Percentiles rank a stretch among this genome's conserved stretches.
Evolutionary conservation across 1,140 invertebrate species (phyloP).

Genomic region (Amphibalanus amphitrite): DNA sequence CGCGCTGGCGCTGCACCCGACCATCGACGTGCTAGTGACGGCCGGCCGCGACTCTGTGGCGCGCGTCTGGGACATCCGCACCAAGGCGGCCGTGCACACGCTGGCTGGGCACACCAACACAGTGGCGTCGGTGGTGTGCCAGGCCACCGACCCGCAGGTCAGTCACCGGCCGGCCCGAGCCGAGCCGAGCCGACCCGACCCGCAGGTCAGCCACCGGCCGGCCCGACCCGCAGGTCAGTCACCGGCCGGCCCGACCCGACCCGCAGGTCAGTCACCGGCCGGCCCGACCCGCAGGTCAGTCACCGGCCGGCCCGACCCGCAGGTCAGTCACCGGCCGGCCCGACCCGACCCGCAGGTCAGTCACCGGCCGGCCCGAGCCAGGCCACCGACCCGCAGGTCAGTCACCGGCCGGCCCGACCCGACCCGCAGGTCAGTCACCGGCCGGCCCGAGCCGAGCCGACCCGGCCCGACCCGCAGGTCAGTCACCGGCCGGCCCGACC

Average conservation of each 20-base stretch:
- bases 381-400: conserved; percentile 75
- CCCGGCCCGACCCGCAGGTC: too few relatives aligned
- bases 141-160: conserved; percentile 83
- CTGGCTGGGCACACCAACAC: conserved; percentile 90
- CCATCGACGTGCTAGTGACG: conserved; percentile 84
- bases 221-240: too few relatives aligned
- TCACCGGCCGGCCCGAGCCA: conserved; percentile 84
- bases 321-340: too few relatives aligned
- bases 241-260: too few relatives aligned
- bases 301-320: too few relatives aligned
- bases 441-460: too few relatives aligned
- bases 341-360: too few relatives aligned
- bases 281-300: too few relatives aligned
- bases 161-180: conserved; percentile 69
- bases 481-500: too few relatives aligned
- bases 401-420: conserved; percentile 76
- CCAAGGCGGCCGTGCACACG: conserved; percentile 95
- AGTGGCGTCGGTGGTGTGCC: conserved; percentile 80
- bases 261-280: too few relatives aligned
- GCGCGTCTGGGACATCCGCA: conserved; percentile 96
- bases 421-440: too few relatives aligned
- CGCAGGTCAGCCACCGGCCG: conserved; percentile 96
- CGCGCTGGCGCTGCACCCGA: conserved; percentile 82
- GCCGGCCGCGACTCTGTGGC: conserved; percentile 89
- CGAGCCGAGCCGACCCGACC: conserved; percentile 90